Evolutionary conservation across 2,113 vertebrate species (phyloP), one percentile per base, ranked within the genome.

Genomic region (Zosterops lateralis): DNA sequence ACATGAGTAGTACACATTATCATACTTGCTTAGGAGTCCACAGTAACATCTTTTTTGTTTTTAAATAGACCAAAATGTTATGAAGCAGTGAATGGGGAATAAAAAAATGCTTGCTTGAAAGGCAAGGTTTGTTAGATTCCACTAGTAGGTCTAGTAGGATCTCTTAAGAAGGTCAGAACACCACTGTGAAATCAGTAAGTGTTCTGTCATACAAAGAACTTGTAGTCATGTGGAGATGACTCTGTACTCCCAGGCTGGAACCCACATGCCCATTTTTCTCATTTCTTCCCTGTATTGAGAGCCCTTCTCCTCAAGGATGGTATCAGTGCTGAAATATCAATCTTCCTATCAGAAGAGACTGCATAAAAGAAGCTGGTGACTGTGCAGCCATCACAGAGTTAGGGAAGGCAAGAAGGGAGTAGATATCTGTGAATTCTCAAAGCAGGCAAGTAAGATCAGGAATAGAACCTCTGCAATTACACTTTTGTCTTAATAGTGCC

Each of bases 231-330:
- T 10, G 8, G 14, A 65, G 40, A 8, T 44, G 34, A 53, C 56
- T 82, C 38, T 42, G 22, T 48, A 34, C 4, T 47, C 12, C 17
- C 28, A 53, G 40, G 17, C 19, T 62, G 31, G 56, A 70, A 54
- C 8, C 28, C 9, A 0, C 8, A 0, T 34, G 13, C 10, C 26
- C 7, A 19, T 18, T 13, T 44, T 83, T 34, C 28, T 64, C 8
- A 42, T 50, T 28, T 84, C 28, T 54, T 74, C 16, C 14, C 24
- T 53, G 2, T 26, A 6, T 2, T n/a, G 28, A 73, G 3, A 67
- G 6, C 45, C 9, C 4, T 6, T 29, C 48, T 74, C 28, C 66
- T 65, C 1, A 2, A 40, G 21, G 18, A 9, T 6, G 1, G 4
- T 29, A 44, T 65, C 34, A 64, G 36, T 28, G n/a, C 15, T 81